Conservation (phyloP, 30 jellyfish, hydroid and myxozoan species). For the Haliclystus octoradiatus region DNA sequence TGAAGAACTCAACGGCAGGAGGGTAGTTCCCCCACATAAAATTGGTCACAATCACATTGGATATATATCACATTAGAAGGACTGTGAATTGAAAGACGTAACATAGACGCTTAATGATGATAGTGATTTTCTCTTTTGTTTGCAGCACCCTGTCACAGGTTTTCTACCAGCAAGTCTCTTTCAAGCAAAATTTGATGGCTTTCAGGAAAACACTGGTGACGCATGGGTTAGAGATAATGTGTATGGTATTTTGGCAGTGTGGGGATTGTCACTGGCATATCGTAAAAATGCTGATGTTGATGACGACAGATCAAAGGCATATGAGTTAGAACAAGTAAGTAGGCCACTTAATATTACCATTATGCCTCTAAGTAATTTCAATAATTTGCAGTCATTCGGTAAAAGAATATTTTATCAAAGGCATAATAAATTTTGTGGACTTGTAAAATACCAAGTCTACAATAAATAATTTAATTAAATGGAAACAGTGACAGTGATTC, state of each 20-base stretch:
- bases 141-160: slow-evolving; percentile 98
- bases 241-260: slow-evolving; percentile 87
- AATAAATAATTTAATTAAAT: neutral
- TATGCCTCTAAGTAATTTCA: neutral
- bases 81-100: too few relatives aligned
- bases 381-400: too few relatives aligned
- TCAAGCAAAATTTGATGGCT: slow-evolving; percentile 57
- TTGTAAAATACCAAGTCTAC: too few relatives aligned
- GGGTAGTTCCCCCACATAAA: too few relatives aligned
- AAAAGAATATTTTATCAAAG: too few relatives aligned
- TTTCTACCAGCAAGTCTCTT: slow-evolving; percentile 93
- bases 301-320: slow-evolving; percentile 76
- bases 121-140: neutral
- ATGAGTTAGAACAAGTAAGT: slow-evolving; percentile 86
- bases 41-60: too few relatives aligned
- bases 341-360: neutral
- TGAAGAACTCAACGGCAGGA: too few relatives aligned
- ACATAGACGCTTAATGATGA: too few relatives aligned
- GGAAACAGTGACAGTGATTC: neutral
- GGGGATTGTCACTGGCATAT: slow-evolving; percentile 96
- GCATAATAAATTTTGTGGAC: too few relatives aligned
- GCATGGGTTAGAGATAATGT: slow-evolving; percentile 99
- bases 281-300: slow-evolving; percentile 82
- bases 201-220: slow-evolving; percentile 44
- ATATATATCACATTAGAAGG: too few relatives aligned